Conservation (phyloP, 2,797 vertebrate genomes). For the Falco naumanni region DNA sequence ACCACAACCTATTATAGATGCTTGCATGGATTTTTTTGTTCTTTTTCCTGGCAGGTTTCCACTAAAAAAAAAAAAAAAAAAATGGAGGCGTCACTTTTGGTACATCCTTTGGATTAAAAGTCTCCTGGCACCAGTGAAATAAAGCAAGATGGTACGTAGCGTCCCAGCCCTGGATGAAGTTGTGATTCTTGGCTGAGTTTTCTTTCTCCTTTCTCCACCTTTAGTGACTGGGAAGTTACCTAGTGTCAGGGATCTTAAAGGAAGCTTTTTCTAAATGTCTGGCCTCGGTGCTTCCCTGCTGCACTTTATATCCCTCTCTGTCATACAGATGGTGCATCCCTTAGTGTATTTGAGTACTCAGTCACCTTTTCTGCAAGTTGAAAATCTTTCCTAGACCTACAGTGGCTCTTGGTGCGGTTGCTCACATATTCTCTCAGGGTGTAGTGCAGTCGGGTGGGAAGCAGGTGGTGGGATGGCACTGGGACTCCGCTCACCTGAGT, state of each 20-base stretch:
- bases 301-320: background rate
- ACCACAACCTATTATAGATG: background rate
- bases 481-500: background rate
- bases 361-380: background rate
- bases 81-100: slow-evolving; percentile 54
- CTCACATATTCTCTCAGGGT: rapidly evolving
- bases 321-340: background rate
- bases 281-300: background rate
- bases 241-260: background rate
- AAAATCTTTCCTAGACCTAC: background rate
- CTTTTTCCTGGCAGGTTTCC: background rate
- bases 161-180: slow-evolving; percentile 76
- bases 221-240: background rate
- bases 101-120: slow-evolving; percentile 78
- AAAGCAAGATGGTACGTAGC: background rate
- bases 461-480: rapidly evolving
- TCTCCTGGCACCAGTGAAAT: slow-evolving; percentile 72
- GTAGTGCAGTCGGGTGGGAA: background rate
- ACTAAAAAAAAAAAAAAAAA: background rate
- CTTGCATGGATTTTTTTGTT: background rate
- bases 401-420: background rate
- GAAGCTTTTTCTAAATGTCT: background rate
- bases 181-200: background rate
- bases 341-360: background rate
- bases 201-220: background rate